Percentiles rank a stretch among this genome's conserved stretches.
Conservation (phyloP, 2,888 invertebrate species). For the Sarcophaga variegata region DNA sequence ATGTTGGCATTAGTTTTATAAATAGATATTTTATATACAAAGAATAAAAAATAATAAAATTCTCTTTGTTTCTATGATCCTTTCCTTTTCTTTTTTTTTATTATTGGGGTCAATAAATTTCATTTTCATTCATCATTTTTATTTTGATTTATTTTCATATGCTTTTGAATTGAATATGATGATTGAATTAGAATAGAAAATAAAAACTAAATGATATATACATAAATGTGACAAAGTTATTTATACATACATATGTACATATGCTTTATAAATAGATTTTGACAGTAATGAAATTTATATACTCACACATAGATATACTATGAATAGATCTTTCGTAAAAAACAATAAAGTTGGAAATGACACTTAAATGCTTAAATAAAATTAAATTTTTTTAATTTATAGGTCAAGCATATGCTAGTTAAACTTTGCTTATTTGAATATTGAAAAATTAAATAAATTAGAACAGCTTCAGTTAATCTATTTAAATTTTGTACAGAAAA, state of each 20-base stretch:
- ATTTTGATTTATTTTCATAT: conserved; percentile 16
- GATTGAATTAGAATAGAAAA: conserved; percentile 25
- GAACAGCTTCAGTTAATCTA: no score
- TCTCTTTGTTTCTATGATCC: not conserved
- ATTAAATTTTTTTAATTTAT: no score
- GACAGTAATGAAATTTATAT: not conserved
- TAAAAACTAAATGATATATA: not conserved
- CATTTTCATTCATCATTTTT: conserved; percentile 1
- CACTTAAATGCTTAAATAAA: no score
- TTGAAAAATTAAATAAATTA: no score
- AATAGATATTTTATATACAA: conserved; percentile 22
- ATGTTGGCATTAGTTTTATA: conserved; percentile 4
- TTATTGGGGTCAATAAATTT: conserved; percentile 41
- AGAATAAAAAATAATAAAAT: no score
- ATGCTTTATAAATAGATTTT: conserved; percentile 20
- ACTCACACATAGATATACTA: no score
- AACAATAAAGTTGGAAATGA: no score
- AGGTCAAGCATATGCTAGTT: no score
- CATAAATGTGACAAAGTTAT: not conserved
- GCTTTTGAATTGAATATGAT: conserved; percentile 34
- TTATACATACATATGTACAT: not conserved
- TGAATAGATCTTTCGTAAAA: no score
- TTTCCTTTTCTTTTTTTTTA: not conserved
- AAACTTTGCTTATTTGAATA: no score
- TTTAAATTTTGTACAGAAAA: no score